phyloP scores from a whole-genome alignment of 2,797 vertebrate genomes.

The Cercopithecus diana region DNA sequence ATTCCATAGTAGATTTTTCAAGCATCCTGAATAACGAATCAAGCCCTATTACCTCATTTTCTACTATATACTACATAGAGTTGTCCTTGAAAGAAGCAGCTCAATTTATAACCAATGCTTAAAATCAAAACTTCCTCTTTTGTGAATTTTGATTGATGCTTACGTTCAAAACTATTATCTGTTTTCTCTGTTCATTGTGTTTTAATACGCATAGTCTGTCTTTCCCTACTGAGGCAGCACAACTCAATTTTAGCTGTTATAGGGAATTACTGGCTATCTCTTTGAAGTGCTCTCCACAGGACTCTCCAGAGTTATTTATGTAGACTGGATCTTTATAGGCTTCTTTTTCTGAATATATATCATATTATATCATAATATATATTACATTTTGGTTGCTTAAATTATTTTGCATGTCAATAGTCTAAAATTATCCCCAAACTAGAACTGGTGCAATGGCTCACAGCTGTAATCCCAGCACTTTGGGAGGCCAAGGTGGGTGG shows the following conservation, averaged over 20 bases:
- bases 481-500: background rate
- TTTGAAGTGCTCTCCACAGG: background rate
- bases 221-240: background rate
- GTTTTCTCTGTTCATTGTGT: background rate
- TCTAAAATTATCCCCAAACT: background rate
- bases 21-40: background rate
- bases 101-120: background rate
- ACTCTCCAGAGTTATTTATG: background rate
- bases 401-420: conserved; percentile 26
- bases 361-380: background rate
- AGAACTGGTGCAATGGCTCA: too few relatives aligned
- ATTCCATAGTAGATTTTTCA: background rate
- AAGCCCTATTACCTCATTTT: background rate
- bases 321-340: background rate
- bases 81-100: background rate
- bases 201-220: background rate
- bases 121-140: background rate
- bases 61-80: background rate
- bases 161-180: background rate
- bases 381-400: background rate
- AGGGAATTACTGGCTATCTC: background rate
- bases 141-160: background rate
- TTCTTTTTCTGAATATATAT: conserved; percentile 30
- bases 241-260: background rate
- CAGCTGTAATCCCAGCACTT: background rate